Conservation (phyloP, 2,113 vertebrate species). For the Aegithalos caudatus region DNA sequence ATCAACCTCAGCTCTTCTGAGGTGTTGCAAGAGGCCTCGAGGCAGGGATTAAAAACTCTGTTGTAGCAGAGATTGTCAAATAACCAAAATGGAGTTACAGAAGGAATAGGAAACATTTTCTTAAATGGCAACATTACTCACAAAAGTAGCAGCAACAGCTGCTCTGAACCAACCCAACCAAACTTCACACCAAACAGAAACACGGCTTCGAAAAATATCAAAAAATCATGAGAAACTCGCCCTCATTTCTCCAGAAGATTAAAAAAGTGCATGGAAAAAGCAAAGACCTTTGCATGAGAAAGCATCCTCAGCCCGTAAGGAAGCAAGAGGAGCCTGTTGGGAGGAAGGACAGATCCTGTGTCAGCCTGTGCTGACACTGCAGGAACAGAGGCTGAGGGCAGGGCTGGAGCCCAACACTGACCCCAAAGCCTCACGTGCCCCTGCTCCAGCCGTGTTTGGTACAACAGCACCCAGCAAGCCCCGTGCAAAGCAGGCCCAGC, state of each 20-base stretch:
- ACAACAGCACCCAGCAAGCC: background rate
- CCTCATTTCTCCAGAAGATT: background rate
- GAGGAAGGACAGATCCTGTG: fast-evolving
- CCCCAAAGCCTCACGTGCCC: background rate
- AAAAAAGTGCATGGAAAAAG: background rate
- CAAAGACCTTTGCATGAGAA: background rate
- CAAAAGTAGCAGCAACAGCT: background rate
- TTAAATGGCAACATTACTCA: background rate
- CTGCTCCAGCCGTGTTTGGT: fast-evolving
- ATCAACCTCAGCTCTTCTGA: background rate
- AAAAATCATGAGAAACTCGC: background rate
- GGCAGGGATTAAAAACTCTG: background rate
- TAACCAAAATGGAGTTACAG: background rate
- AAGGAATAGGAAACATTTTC: background rate
- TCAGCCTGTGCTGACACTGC: background rate
- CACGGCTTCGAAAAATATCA: fast-evolving
- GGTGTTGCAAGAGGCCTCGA: background rate
- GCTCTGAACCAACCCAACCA: background rate
- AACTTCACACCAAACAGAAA: background rate
- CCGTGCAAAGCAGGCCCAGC: background rate
- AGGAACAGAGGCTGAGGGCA: no score
- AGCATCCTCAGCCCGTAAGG: background rate
- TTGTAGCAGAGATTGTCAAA: background rate
- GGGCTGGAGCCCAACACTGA: background rate
- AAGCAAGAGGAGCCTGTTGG: background rate